Percentiles rank a stretch among this genome's conserved stretches.
These are phyloP conservation scores for Lepus americanus DNA, from an alignment of 2,113 vertebrate species.

Conservation along the genomic window DNA sequence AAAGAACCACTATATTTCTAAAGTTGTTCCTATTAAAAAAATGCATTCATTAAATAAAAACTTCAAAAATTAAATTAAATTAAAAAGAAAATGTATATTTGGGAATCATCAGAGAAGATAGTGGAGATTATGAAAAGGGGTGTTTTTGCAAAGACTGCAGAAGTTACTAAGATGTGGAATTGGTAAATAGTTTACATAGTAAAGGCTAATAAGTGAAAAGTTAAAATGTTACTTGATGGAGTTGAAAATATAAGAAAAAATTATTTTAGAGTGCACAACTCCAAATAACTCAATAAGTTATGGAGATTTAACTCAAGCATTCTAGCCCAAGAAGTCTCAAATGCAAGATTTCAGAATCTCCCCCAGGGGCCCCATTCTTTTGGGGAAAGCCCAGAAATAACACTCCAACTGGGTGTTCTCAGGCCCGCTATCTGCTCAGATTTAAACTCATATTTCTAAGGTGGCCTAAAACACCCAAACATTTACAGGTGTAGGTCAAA, in stretches of 20 bases:
- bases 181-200: not conserved
- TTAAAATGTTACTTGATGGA: not conserved
- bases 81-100: not conserved
- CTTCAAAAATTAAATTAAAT: too few relatives aligned
- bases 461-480: not conserved
- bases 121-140: not conserved
- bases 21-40: too few relatives aligned
- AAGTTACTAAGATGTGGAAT: slow-evolving; percentile 17
- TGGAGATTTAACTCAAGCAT: not conserved
- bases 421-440: not conserved
- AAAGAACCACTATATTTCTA: too few relatives aligned
- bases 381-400: not conserved
- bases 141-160: not conserved
- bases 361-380: not conserved
- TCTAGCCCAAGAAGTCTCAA: not conserved
- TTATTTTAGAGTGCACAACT: slow-evolving; percentile 47
- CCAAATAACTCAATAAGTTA: slow-evolving; percentile 8
- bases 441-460: not conserved
- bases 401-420: not conserved
- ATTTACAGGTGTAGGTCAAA: not conserved
- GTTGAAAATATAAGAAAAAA: slow-evolving; percentile 37
- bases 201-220: not conserved
- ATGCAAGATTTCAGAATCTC: not conserved
- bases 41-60: too few relatives aligned
- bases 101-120: not conserved